Evolutionary conservation across 2,888 invertebrate genomes (phyloP).

Genomic region (Idaea biselata): DNA sequence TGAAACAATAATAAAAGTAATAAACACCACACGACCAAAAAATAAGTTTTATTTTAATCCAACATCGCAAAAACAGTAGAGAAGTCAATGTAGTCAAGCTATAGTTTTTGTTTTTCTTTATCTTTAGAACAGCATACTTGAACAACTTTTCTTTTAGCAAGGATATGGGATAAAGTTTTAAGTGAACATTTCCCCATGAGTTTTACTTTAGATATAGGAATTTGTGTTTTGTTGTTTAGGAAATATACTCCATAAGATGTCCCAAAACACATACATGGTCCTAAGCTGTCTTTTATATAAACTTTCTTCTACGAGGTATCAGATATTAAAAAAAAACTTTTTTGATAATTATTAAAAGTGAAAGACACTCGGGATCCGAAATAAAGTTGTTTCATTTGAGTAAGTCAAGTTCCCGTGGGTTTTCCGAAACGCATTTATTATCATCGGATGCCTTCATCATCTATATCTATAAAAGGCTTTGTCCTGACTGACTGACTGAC

Average conservation of each 20-base stretch:
- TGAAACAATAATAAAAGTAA: too few relatives aligned
- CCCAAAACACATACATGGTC: background rate
- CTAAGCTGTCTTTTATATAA: background rate
- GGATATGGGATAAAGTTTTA: background rate
- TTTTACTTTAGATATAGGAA: background rate
- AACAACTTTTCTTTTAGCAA: background rate
- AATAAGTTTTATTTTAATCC: background rate
- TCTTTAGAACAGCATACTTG: background rate
- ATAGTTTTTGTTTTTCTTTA: conserved; percentile 1
- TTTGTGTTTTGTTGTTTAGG: background rate
- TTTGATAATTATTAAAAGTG: too few relatives aligned
- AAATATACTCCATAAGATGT: background rate
- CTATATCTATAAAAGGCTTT: too few relatives aligned
- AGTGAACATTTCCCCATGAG: background rate
- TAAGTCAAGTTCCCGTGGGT: too few relatives aligned
- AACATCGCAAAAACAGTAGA: background rate
- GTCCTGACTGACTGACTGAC: too few relatives aligned
- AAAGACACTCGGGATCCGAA: too few relatives aligned
- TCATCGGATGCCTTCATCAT: too few relatives aligned
- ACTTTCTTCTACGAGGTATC: too few relatives aligned
- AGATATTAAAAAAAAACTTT: too few relatives aligned
- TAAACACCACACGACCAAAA: too few relatives aligned
- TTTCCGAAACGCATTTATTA: too few relatives aligned
- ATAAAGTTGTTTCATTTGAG: too few relatives aligned
- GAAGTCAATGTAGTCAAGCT: background rate